These are phyloP conservation scores for Enteromius thamalakanensis DNA, from an alignment of 2,797 vertebrate species.

Conservation along the genomic window DNA sequence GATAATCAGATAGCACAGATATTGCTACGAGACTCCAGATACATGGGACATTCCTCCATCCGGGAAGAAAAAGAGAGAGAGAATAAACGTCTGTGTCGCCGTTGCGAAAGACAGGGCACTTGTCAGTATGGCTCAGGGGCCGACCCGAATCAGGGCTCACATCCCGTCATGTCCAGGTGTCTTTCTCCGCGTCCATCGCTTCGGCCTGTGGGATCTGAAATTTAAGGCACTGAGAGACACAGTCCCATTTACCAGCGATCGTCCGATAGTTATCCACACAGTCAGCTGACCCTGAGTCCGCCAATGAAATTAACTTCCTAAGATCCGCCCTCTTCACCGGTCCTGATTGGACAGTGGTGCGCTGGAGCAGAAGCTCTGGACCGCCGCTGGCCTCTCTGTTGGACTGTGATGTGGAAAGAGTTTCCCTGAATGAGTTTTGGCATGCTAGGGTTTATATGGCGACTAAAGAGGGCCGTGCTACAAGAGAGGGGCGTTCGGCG, in stretches of 20 bases:
- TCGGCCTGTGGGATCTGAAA: slow-evolving; percentile 36
- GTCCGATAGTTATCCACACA: slow-evolving; percentile 1
- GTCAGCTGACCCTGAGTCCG: slow-evolving; percentile 23
- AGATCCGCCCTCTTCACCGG: not conserved
- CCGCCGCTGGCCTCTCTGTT: slow-evolving; percentile 6
- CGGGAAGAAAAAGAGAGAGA: not conserved
- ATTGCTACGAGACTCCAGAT: slow-evolving; percentile 4
- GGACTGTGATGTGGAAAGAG: slow-evolving; percentile 59
- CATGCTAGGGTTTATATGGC: slow-evolving; percentile 68
- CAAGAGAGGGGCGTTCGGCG: slow-evolving; percentile 2
- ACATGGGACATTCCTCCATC: not conserved
- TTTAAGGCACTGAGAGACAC: slow-evolving; percentile 62
- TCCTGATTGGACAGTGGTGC: slow-evolving; percentile 43
- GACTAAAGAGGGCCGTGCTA: slow-evolving; percentile 37
- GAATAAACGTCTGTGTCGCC: not conserved
- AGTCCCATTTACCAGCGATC: slow-evolving; percentile 23
- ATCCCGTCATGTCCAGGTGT: slow-evolving; percentile 10
- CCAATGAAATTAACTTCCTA: slow-evolving; percentile 17
- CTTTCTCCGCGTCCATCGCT: not conserved
- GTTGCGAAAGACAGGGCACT: slow-evolving; percentile 32
- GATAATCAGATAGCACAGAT: not conserved
- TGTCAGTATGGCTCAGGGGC: slow-evolving; percentile 45
- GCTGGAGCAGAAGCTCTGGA: slow-evolving; percentile 1
- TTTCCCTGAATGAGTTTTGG: slow-evolving; percentile 79
- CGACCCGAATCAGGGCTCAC: slow-evolving; percentile 26